phyloP scores from a whole-genome alignment of 2,888 invertebrate species.

The Sinopyrophorus schimmeli region DNA sequence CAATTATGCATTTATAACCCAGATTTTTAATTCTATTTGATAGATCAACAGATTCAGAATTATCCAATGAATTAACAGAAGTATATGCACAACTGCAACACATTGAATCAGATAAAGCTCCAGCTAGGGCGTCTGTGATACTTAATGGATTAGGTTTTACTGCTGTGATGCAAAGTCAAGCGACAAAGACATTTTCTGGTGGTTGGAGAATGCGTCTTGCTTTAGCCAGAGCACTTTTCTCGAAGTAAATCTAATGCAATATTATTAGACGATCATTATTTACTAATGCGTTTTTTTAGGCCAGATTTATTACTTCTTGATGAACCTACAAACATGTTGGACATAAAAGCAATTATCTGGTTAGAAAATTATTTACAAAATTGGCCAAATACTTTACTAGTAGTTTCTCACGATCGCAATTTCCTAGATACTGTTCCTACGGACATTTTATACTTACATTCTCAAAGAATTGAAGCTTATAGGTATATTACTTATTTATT shows the following conservation, averaged over 20 bases:
- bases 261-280: background rate
- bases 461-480: slow-evolving; percentile 86
- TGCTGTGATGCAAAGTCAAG: slow-evolving; percentile 81
- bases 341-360: slow-evolving; percentile 99
- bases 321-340: slow-evolving; percentile 99
- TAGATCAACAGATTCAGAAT: slow-evolving; percentile 62
- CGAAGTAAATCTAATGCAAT: slow-evolving; percentile 61
- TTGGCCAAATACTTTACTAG: slow-evolving; percentile 94
- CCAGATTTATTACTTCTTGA: slow-evolving; percentile 94
- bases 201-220: slow-evolving; percentile 99
- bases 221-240: slow-evolving; percentile 92
- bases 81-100: slow-evolving; percentile 83
- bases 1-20: too few species aligned
- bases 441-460: slow-evolving; percentile 92
- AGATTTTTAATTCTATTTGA: slow-evolving; percentile 11
- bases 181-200: slow-evolving; percentile 95
- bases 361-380: slow-evolving; percentile 94
- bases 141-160: slow-evolving; percentile 94
- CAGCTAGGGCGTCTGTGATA: slow-evolving; percentile 92
- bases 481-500: slow-evolving; percentile 66
- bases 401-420: slow-evolving; percentile 97
- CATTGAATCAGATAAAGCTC: slow-evolving; percentile 95
- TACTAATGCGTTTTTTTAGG: too few species aligned
- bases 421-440: slow-evolving; percentile 97
- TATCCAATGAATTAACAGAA: slow-evolving; percentile 74